Evolutionary conservation across 2,113 vertebrate species (phyloP).

Genomic region (Peromyscus californicus): DNA sequence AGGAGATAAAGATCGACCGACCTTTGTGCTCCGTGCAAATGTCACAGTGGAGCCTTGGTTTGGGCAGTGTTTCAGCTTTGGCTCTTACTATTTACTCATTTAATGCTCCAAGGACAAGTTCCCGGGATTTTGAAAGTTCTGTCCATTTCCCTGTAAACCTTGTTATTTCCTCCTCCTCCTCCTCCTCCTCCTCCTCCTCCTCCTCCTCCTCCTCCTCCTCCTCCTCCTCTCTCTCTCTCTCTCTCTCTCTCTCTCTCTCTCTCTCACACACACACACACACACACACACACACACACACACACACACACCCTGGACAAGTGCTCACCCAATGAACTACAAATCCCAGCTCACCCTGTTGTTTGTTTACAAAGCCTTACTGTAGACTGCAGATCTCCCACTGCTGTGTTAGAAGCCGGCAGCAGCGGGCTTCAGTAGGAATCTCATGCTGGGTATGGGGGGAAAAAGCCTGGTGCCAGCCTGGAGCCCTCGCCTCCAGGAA

Average conservation of each 20-base stretch:
- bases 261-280: too few species aligned
- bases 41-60: background rate
- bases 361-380: background rate
- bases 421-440: background rate
- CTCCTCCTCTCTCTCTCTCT: background rate
- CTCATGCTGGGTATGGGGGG: background rate
- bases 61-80: background rate
- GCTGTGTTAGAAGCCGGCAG: background rate
- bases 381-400: background rate
- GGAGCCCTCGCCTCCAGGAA: background rate
- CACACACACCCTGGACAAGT: background rate
- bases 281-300: too few species aligned
- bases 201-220: too few species aligned
- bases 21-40: conserved; percentile 17
- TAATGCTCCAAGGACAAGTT: background rate
- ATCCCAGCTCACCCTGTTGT: background rate
- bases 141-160: background rate
- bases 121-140: conserved; percentile 9
- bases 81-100: background rate
- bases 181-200: too few species aligned
- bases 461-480: background rate
- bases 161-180: too few species aligned
- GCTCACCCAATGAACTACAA: background rate
- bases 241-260: too few species aligned
- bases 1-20: background rate